Conservation (phyloP, 2,113 vertebrate genomes). For the Scomber japonicus region DNA sequence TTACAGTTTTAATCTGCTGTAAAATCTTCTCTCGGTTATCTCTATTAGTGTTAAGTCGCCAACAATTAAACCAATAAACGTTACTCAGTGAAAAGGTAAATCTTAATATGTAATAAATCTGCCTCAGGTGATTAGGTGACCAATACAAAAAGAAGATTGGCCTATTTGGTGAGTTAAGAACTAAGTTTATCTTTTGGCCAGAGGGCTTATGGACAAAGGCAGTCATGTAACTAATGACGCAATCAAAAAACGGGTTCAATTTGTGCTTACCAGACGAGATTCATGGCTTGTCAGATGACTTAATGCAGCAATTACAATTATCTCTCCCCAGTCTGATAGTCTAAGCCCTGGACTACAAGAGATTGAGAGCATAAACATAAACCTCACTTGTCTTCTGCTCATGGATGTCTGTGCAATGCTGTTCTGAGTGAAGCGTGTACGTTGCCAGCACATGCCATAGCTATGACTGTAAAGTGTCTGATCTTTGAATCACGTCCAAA, state of each 20-base stretch:
- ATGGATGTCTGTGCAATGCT: slow-evolving; percentile 7
- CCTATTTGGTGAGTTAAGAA: neutral
- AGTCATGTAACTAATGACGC: slow-evolving; percentile 18
- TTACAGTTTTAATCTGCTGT: neutral
- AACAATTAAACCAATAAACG: neutral
- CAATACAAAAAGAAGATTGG: neutral
- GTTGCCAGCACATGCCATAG: slow-evolving; percentile 70
- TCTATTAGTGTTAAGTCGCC: neutral
- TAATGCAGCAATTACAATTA: slow-evolving; percentile 53
- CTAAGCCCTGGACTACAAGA: slow-evolving; percentile 11
- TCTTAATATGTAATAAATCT: neutral
- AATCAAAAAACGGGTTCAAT: slow-evolving; percentile 37
- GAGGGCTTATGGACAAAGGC: neutral
- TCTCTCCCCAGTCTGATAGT: slow-evolving; percentile 48
- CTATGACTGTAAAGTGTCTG: slow-evolving; percentile 61
- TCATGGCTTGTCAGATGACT: neutral
- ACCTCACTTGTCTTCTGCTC: slow-evolving; percentile 35
- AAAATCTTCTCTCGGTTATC: slow-evolving; percentile 1
- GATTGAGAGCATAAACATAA: slow-evolving; percentile 28
- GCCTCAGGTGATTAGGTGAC: neutral
- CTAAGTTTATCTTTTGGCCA: slow-evolving; percentile 4
- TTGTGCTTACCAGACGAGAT: slow-evolving; percentile 15
- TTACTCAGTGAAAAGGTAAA: neutral
- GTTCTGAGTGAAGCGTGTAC: slow-evolving; percentile 30
- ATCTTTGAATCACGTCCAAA: slow-evolving; percentile 72